phyloP scores from a whole-genome alignment of 2,888 invertebrate genomes.

The Scaptomyza parva region DNA sequence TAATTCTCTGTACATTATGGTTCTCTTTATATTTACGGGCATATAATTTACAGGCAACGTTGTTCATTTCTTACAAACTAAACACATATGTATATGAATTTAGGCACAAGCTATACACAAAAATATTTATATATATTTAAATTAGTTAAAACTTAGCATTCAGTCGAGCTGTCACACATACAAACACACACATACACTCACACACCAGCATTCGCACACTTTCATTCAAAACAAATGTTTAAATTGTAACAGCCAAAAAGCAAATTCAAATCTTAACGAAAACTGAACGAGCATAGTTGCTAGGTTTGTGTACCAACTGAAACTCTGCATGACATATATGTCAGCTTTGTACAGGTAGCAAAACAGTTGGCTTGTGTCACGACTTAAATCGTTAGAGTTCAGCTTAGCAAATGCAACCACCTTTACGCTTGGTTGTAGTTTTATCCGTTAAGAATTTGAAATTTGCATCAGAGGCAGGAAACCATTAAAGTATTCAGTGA shows the following conservation, averaged over 20 bases:
- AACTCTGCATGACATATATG: background rate
- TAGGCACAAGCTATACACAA: constrained; percentile 75
- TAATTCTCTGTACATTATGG: constrained; percentile 59
- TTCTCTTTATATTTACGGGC: constrained; percentile 52
- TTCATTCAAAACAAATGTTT: constrained; percentile 24
- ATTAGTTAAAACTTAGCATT: constrained; percentile 64
- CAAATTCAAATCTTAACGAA: constrained; percentile 45
- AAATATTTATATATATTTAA: constrained; percentile 43
- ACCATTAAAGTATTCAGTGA: constrained; percentile 47
- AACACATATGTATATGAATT: constrained; percentile 42
- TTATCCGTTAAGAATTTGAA: constrained; percentile 29
- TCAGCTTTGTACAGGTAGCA: background rate
- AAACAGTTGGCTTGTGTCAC: constrained; percentile 1
- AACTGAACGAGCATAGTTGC: background rate
- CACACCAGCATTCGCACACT: constrained; percentile 12
- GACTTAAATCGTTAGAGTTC: constrained; percentile 3
- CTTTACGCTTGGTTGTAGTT: background rate
- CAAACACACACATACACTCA: constrained; percentile 14
- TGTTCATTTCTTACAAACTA: constrained; percentile 26
- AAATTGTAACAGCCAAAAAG: constrained; percentile 48
- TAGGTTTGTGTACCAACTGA: constrained; percentile 24
- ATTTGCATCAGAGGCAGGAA: constrained; percentile 22
- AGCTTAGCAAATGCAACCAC: constrained; percentile 20
- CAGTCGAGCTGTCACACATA: constrained; percentile 50
- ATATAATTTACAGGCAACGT: constrained; percentile 72